Conservation (phyloP, 2,888 invertebrate species). For the Leptothorax acervorum region DNA sequence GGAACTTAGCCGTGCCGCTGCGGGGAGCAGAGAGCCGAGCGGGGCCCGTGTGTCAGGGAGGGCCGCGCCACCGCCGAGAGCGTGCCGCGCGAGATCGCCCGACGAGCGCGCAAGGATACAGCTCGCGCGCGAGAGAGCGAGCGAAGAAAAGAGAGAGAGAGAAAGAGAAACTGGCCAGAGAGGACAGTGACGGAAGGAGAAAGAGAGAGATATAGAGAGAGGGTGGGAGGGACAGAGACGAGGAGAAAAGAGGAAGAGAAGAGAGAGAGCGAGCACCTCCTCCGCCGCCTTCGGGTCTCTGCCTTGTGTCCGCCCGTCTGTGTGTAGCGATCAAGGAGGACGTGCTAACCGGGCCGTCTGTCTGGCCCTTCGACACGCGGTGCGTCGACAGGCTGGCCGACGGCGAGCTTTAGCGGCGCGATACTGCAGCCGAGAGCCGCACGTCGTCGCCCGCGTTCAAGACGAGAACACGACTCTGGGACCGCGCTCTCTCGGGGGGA, state of each 20-base stretch:
- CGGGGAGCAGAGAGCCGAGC: conserved; percentile 38
- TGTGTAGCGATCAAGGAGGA: conserved; percentile 71
- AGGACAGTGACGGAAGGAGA: not conserved
- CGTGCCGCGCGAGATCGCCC: conserved; percentile 40
- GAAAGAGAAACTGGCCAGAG: conserved; percentile 18
- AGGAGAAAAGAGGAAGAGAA: conserved; percentile 14
- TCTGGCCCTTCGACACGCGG: conserved; percentile 75
- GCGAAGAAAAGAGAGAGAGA: conserved; percentile 23
- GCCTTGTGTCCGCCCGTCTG: conserved; percentile 63
- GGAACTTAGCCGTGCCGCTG: conserved; percentile 26
- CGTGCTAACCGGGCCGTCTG: conserved; percentile 73
- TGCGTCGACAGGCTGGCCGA: conserved; percentile 70
- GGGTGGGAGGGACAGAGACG: conserved; percentile 13
- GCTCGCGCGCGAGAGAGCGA: conserved; percentile 56
- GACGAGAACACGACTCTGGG: not conserved
- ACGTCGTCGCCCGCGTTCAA: conserved; percentile 29
- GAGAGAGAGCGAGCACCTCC: conserved; percentile 64
- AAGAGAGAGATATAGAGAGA: conserved; percentile 13
- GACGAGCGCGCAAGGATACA: conserved; percentile 78
- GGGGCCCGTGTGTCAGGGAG: conserved; percentile 44
- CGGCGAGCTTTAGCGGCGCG: conserved; percentile 59
- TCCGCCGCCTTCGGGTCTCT: conserved; percentile 61
- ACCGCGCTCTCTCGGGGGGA: not conserved
- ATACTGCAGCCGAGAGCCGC: conserved; percentile 33
- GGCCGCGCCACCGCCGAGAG: conserved; percentile 47